phyloP scores from a whole-genome alignment of 1,140 invertebrate species.

The Batillaria attramentaria region DNA sequence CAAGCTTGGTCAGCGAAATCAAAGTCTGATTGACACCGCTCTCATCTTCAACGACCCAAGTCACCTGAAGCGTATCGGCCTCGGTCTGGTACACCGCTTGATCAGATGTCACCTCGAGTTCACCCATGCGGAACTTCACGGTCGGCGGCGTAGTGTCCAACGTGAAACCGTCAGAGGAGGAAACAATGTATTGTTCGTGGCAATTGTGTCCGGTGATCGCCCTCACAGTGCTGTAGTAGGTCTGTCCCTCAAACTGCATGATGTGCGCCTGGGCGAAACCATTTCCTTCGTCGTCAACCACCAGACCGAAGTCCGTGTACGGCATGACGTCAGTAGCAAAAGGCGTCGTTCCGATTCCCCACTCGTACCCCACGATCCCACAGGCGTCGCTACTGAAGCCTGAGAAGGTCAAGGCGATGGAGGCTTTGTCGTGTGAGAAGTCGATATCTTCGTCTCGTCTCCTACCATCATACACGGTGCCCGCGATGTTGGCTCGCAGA shows the following conservation, averaged over 20 bases:
- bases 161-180: slow-evolving; percentile 47
- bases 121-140: slow-evolving; percentile 25
- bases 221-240: slow-evolving; percentile 46
- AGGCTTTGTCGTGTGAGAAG: slow-evolving; percentile 45
- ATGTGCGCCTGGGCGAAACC: slow-evolving; percentile 46
- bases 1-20: neutral
- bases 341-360: slow-evolving; percentile 49
- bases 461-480: slow-evolving; percentile 46
- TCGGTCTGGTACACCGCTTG: slow-evolving; percentile 18
- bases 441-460: slow-evolving; percentile 38
- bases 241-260: slow-evolving; percentile 41
- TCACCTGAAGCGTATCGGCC: neutral
- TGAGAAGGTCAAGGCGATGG: slow-evolving; percentile 47
- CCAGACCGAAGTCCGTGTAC: slow-evolving; percentile 47
- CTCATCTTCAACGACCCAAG: neutral
- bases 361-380: slow-evolving; percentile 48
- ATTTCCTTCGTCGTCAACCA: slow-evolving; percentile 36
- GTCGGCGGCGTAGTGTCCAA: slow-evolving; percentile 40
- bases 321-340: slow-evolving; percentile 44
- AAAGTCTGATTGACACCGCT: neutral
- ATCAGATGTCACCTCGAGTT: neutral
- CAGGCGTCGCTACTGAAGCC: slow-evolving; percentile 54
- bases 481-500: slow-evolving; percentile 47
- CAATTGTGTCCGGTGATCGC: slow-evolving; percentile 48
- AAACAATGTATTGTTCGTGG: slow-evolving; percentile 48